Evolutionary conservation across 2,888 invertebrate genomes (phyloP).

Genomic region (Resseliella maxima): DNA sequence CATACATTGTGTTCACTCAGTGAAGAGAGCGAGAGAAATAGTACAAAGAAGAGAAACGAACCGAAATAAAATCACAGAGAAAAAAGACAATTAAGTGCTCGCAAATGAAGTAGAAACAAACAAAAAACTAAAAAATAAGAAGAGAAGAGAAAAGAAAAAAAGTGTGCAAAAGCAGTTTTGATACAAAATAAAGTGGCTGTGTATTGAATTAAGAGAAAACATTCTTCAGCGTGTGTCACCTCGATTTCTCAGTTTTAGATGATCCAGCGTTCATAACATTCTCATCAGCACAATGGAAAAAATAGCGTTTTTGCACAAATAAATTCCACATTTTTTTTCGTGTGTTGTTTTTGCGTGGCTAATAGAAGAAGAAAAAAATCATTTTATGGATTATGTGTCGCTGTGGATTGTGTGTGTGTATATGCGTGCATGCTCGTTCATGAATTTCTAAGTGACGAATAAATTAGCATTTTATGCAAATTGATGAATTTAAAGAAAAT

Average conservation of each 20-base stretch:
- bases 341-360: no score
- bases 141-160: background rate
- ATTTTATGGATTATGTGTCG: background rate
- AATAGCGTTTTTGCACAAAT: no score
- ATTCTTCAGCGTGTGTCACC: background rate
- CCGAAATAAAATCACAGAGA: background rate
- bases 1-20: background rate
- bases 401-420: background rate
- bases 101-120: background rate
- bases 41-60: background rate
- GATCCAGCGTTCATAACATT: no score
- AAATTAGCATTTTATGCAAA: constrained; percentile 42
- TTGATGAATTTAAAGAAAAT: background rate
- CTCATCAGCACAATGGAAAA: background rate
- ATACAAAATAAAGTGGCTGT: background rate
- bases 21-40: background rate
- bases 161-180: background rate
- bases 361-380: background rate
- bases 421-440: background rate
- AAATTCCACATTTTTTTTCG: no score
- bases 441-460: background rate
- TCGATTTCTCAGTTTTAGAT: background rate
- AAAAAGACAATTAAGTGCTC: background rate
- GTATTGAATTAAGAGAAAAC: background rate
- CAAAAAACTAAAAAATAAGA: background rate